Percentiles rank a stretch among this genome's conserved stretches.
Evolutionary conservation across 2,888 invertebrate species (phyloP).

Genomic region (Antitype chi): DNA sequence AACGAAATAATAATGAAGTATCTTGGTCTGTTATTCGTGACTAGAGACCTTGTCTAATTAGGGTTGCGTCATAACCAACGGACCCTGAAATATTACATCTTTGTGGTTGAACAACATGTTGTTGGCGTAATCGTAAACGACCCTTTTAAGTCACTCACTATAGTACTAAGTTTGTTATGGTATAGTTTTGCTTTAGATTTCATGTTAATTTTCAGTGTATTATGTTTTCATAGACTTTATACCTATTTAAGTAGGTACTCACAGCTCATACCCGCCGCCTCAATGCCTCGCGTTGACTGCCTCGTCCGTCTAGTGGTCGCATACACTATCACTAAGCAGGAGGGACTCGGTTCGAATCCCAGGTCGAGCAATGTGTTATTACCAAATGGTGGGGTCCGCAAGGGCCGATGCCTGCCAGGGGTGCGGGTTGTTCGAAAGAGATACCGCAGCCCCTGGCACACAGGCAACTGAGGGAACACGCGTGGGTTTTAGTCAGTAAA

Average conservation of each 20-base stretch:
- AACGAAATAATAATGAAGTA: conserved; percentile 67
- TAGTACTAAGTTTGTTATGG: conserved; percentile 31
- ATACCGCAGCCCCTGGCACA: too few relatives aligned
- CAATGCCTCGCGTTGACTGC: too few relatives aligned
- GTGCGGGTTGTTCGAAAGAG: too few relatives aligned
- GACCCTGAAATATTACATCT: conserved; percentile 59
- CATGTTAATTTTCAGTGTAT: conserved; percentile 20
- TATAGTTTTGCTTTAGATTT: conserved; percentile 44
- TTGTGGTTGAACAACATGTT: conserved; percentile 55
- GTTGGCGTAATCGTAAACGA: conserved; percentile 48
- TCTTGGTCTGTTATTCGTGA: conserved; percentile 64
- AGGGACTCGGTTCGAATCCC: too few relatives aligned
- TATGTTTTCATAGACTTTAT: conserved; percentile 15
- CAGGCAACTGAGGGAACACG: too few relatives aligned
- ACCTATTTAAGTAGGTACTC: not conserved
- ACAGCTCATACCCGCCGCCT: not conserved
- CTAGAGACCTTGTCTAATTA: conserved; percentile 62
- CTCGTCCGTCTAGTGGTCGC: too few relatives aligned
- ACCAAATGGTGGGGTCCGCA: too few relatives aligned
- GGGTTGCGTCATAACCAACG: conserved; percentile 58
- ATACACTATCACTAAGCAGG: too few relatives aligned
- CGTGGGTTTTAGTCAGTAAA: too few relatives aligned
- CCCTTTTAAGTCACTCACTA: conserved; percentile 47
- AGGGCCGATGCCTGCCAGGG: too few relatives aligned
- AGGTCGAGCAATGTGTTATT: too few relatives aligned